A percentile compares a stretch with the other conserved stretches of the same genome.
phyloP scores from a whole-genome alignment of 2,797 vertebrate genomes.

The Neopelma chrysocephalum region DNA sequence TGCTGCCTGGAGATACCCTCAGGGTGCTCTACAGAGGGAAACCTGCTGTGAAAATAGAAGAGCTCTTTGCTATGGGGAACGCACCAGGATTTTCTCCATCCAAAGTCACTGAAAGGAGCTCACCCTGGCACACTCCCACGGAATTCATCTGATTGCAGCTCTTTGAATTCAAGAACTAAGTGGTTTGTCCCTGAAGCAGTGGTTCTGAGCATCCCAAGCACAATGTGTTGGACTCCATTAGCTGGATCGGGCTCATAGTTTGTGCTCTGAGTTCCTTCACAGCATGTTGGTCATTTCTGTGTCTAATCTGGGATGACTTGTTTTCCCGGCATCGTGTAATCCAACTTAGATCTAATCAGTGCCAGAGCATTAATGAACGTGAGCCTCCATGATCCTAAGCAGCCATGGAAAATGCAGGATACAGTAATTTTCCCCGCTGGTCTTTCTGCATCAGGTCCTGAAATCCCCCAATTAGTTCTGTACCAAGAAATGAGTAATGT shows the following conservation, averaged over 20 bases:
- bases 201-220: background rate
- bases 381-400: background rate
- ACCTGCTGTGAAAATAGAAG: background rate
- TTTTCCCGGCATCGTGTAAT: background rate
- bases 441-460: background rate
- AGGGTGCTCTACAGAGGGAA: background rate
- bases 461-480: slow-evolving; percentile 4
- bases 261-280: background rate
- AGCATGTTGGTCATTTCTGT: fast-evolving
- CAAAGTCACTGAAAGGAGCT: background rate
- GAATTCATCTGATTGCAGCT: background rate
- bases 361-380: background rate
- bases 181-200: fast-evolving
- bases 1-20: background rate
- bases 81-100: background rate
- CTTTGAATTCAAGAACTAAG: background rate
- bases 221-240: fast-evolving
- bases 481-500: background rate
- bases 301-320: background rate
- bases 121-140: fast-evolving
- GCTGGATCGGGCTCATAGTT: background rate
- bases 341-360: background rate
- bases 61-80: background rate
- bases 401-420: background rate
- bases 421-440: background rate